Evolutionary conservation across 2,888 invertebrate species (phyloP).

Genomic region (Sturmia bella): DNA sequence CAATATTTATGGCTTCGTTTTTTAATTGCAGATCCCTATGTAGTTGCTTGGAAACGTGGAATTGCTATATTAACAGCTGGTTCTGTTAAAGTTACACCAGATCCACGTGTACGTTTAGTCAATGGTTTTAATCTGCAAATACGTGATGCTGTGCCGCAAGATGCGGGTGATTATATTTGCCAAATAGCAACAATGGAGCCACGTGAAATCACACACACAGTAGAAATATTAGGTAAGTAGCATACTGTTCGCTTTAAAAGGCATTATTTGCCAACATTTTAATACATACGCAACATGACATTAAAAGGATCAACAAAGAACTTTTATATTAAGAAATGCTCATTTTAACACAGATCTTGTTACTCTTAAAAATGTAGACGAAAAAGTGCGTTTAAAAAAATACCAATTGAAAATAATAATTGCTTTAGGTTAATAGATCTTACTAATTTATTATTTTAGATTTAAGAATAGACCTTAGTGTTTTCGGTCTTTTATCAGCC

Average conservation of each 20-base stretch:
- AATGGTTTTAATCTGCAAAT: conserved; percentile 86
- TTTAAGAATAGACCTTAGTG: no score
- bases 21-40: conserved; percentile 83
- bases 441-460: no score
- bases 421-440: no score
- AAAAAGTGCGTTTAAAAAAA: no score
- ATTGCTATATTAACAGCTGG: conserved; percentile 86
- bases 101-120: conserved; percentile 85
- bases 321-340: no score
- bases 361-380: no score
- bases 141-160: conserved; percentile 85
- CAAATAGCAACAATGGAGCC: conserved; percentile 86
- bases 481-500: no score
- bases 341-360: no score
- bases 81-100: conserved; percentile 85
- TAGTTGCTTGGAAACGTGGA: conserved; percentile 86
- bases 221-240: conserved; percentile 86
- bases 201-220: conserved; percentile 86
- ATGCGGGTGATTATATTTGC: conserved; percentile 87
- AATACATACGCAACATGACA: no score
- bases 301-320: no score
- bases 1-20: conserved; percentile 32
- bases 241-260: not conserved
- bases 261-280: not conserved
- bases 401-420: no score